Evolutionary conservation across 2,888 invertebrate species (phyloP).

Genomic region (Diplolepis rosae): DNA sequence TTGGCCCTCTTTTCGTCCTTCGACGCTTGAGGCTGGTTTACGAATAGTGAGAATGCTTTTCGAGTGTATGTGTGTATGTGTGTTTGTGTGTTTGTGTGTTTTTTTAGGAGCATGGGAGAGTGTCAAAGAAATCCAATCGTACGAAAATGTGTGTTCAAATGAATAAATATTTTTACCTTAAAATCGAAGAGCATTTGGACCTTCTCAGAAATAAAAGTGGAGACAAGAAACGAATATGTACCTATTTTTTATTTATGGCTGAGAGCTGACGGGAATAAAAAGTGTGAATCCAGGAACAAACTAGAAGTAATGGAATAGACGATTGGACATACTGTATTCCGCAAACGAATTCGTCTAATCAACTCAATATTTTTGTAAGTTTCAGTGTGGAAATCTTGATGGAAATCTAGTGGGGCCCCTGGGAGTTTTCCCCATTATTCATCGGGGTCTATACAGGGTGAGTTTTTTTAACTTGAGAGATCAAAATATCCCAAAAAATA

Average conservation of each 20-base stretch:
- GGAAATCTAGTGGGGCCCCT: too few species aligned
- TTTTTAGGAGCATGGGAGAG: too few species aligned
- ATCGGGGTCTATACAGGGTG: too few species aligned
- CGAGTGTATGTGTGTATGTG: not conserved
- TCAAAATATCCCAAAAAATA: too few species aligned
- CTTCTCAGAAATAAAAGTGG: not conserved
- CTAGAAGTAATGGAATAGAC: too few species aligned
- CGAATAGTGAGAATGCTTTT: not conserved
- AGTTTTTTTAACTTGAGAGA: too few species aligned
- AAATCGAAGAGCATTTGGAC: not conserved
- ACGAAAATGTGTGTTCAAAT: not conserved
- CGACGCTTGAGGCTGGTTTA: constrained; percentile 10
- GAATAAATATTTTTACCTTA: constrained; percentile 15
- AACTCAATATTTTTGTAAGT: too few species aligned
- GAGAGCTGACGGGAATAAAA: not conserved
- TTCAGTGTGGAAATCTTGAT: too few species aligned
- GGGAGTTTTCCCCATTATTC: too few species aligned
- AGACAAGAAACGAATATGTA: not conserved
- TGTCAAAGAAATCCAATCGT: not conserved
- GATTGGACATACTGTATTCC: too few species aligned
- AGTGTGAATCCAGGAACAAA: not conserved
- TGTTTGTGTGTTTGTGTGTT: too few species aligned
- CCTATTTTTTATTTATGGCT: constrained; percentile 4
- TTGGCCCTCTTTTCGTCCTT: not conserved
- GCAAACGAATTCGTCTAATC: too few species aligned